Percentiles rank a stretch among this genome's conserved stretches.
Conservation (phyloP, 2,797 vertebrate species). For the Furcifer pardalis region DNA sequence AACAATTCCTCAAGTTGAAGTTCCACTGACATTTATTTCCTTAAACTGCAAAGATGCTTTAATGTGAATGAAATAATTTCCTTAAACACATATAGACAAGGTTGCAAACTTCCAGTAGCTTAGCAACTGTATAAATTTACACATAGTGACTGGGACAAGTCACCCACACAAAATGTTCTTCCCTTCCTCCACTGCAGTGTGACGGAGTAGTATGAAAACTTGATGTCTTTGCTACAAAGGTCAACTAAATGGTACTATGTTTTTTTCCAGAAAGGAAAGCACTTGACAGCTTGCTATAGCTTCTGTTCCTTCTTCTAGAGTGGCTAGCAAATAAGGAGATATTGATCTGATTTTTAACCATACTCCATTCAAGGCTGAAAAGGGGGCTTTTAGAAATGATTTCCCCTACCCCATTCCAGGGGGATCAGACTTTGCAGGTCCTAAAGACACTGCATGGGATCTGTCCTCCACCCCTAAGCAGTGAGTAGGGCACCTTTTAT, state of each 20-base stretch:
- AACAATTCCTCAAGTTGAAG: background rate
- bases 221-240: background rate
- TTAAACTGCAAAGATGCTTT: background rate
- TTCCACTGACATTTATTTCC: background rate
- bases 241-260: background rate
- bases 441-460: background rate
- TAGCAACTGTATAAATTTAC: constrained; percentile 17
- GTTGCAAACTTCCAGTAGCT: constrained; percentile 7
- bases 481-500: background rate
- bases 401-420: background rate
- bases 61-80: background rate
- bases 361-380: too few species aligned
- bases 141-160: background rate
- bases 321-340: background rate
- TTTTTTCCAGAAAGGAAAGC: background rate
- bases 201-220: background rate
- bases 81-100: background rate
- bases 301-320: background rate
- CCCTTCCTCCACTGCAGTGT: background rate
- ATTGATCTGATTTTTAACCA: background rate
- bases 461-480: background rate
- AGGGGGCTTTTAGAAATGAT: background rate
- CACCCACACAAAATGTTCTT: background rate
- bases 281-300: background rate
- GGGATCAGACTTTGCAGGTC: too few species aligned